phyloP scores from a whole-genome alignment of 2,888 invertebrate species.

The Acrobasis repandana region DNA sequence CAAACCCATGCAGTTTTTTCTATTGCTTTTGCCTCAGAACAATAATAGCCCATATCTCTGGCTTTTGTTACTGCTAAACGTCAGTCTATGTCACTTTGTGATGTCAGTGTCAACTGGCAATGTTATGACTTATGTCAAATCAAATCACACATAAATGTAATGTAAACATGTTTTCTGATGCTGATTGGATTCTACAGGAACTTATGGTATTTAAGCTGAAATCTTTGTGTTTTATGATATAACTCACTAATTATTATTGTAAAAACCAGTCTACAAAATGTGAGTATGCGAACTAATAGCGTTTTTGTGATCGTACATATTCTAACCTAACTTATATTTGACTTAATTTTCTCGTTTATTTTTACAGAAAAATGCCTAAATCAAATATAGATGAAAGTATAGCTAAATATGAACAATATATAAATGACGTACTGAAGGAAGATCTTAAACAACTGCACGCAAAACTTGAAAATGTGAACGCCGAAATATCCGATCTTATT shows the following conservation, averaged over 20 bases:
- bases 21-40: no score
- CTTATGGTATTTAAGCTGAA: background rate
- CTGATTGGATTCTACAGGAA: no score
- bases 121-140: no score
- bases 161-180: no score
- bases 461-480: constrained; percentile 84
- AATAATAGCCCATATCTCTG: no score
- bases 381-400: constrained; percentile 50
- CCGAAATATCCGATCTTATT: constrained; percentile 87
- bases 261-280: background rate
- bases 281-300: background rate
- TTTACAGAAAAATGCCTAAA: constrained; percentile 45
- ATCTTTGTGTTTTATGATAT: background rate
- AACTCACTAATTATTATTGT: background rate
- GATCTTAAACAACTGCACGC: constrained; percentile 85
- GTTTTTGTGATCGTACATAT: background rate
- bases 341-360: background rate
- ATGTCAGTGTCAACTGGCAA: no score
- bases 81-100: no score
- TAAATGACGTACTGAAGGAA: constrained; percentile 90
- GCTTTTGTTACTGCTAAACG: no score
- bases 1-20: no score
- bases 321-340: constrained; percentile 2
- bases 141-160: no score
- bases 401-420: constrained; percentile 85